phyloP scores from a whole-genome alignment of 2,113 vertebrate species.

The Triplophysa rosa region DNA sequence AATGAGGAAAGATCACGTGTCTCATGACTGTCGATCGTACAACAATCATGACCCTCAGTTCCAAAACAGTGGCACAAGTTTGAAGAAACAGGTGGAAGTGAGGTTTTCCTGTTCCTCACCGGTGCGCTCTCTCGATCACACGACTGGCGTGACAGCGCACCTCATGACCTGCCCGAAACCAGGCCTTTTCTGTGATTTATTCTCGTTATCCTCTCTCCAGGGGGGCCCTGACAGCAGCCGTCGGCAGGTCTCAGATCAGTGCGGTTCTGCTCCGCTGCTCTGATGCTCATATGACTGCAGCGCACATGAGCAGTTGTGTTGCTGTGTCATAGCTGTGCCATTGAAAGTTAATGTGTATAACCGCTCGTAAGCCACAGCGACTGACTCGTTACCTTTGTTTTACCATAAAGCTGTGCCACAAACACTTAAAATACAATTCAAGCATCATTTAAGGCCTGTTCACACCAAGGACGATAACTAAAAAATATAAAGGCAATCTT shows the following conservation, averaged over 20 bases:
- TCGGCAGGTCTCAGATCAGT: slow-evolving; percentile 25
- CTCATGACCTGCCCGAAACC: slow-evolving; percentile 15
- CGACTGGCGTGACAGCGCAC: slow-evolving; percentile 11
- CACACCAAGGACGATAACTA: too few relatives aligned
- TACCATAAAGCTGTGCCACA: background rate
- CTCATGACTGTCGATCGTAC: background rate
- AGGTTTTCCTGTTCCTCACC: slow-evolving; percentile 53
- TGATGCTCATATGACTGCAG: slow-evolving; percentile 37
- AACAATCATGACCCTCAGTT: background rate
- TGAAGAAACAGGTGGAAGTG: slow-evolving; percentile 31
- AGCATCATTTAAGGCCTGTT: too few relatives aligned
- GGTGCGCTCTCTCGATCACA: slow-evolving; percentile 23
- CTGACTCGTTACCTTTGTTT: background rate
- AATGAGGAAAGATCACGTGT: background rate
- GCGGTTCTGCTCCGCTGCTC: slow-evolving; percentile 16
- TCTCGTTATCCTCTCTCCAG: slow-evolving; percentile 18
- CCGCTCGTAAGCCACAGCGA: background rate
- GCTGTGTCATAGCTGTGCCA: slow-evolving; percentile 5
- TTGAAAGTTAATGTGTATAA: background rate
- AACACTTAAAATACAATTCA: background rate
- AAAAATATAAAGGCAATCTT: too few relatives aligned
- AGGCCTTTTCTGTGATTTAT: slow-evolving; percentile 24
- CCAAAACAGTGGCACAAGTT: background rate
- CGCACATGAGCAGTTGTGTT: slow-evolving; percentile 8
- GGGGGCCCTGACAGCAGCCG: slow-evolving; percentile 33